Evolutionary conservation across 2,797 vertebrate species (phyloP), one percentile per base, ranked within the genome.

Genomic region (Channa striata): DNA sequence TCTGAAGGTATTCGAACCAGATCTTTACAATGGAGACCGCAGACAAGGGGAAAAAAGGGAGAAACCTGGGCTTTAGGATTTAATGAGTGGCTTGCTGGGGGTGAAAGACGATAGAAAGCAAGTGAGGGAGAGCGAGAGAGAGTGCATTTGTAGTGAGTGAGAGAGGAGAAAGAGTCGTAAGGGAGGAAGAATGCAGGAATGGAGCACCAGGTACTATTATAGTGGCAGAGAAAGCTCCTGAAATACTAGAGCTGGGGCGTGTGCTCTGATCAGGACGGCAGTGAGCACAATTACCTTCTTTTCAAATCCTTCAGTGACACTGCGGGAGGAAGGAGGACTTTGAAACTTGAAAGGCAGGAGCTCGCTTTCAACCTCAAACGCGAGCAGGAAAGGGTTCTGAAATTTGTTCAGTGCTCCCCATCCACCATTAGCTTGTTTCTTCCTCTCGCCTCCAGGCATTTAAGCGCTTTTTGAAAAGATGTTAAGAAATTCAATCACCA

Each of bases 401-500:
- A 99, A 99, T 99, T 98, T 99, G 98, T 97, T 98, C 97, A 98
- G 96, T 96, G 96, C 97, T 99, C 97, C 98, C 98, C 96, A 97
- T 99, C 98, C 98, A 98, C 97, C 97, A 98, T 99, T 99, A 99
- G 97, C 96, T 97, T 98, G 97, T 98, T 99, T 98, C 97, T 98
- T 99, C 97, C 97, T 97, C 97, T 98, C 94, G 97, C 98, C 98
- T 98, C 96, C 96, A 97, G 98, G 97, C 98, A 99, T 99, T 99
- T 98, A 99, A 94, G 95, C 91, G 95, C 96, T 98, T 98, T 99
- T 99, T 99, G 97, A 99, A 99, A 98, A 98, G 97, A 99, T 98
- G 97, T 99, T 99, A 99, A 99, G 97, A 99, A 99, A 98, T 99
- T 97, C 98, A 98, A 97, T 98, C 98, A 99, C 97, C 97, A 98